These are phyloP conservation scores for Syngnathus typhle DNA, from an alignment of 2,113 vertebrate genomes.

Conservation along the genomic window DNA sequence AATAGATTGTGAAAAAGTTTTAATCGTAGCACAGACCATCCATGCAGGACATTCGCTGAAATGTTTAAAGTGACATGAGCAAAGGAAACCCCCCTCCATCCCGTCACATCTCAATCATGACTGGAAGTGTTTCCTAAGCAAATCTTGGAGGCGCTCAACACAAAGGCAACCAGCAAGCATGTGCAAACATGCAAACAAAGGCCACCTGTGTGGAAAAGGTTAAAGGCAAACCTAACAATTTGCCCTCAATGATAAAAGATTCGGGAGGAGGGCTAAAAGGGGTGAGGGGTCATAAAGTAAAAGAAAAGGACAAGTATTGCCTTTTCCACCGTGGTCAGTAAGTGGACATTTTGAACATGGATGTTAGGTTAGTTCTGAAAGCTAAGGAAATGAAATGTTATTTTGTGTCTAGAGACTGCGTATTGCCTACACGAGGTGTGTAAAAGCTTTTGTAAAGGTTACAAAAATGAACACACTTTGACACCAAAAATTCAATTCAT, in stretches of 20 bases:
- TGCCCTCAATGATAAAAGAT: conserved; percentile 41
- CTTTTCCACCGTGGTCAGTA: conserved; percentile 33
- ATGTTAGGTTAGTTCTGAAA: conserved; percentile 48
- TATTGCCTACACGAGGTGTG: neutral
- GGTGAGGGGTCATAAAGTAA: conserved; percentile 19
- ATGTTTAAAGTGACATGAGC: conserved; percentile 4
- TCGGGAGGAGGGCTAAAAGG: conserved; percentile 10
- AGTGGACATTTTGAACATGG: conserved; percentile 36
- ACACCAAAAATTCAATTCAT: too few species aligned
- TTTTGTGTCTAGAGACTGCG: neutral
- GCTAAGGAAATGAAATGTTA: conserved; percentile 8
- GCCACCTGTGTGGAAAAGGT: conserved; percentile 24
- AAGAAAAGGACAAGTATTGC: neutral
- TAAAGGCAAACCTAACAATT: conserved; percentile 46
- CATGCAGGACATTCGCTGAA: conserved; percentile 2
- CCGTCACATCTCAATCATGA: conserved; percentile 41
- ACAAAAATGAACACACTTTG: too few species aligned
- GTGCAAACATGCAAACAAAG: conserved; percentile 44
- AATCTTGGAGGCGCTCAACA: conserved; percentile 33
- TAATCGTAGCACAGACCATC: neutral
- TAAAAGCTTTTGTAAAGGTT: neutral
- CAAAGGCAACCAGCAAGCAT: conserved; percentile 39
- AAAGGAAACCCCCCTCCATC: neutral
- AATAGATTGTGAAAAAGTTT: neutral
- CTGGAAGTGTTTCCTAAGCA: conserved; percentile 42